These are phyloP conservation scores for Myopa tessellatipennis DNA, from an alignment of 2,888 invertebrate genomes.

Conservation along the genomic window DNA sequence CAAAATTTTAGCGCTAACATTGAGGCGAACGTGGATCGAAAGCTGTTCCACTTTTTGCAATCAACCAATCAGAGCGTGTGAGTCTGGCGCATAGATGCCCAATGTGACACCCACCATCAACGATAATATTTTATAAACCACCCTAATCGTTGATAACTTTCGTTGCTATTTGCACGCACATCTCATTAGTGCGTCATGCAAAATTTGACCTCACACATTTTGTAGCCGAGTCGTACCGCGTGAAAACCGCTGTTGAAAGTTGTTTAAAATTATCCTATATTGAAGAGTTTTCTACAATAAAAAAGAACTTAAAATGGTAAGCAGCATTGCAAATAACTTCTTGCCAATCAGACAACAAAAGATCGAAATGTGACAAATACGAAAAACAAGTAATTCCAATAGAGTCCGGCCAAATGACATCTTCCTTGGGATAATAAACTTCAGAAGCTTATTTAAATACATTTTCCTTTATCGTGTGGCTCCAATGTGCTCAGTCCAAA, in stretches of 20 bases:
- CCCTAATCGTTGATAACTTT: too few relatives aligned
- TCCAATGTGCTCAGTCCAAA: too few relatives aligned
- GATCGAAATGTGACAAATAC: neutral
- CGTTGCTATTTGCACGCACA: too few relatives aligned
- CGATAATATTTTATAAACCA: too few relatives aligned
- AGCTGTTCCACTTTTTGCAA: too few relatives aligned
- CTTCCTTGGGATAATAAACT: too few relatives aligned
- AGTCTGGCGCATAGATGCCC: too few relatives aligned
- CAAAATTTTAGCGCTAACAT: too few relatives aligned
- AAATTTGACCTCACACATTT: conserved; percentile 13
- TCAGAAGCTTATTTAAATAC: neutral
- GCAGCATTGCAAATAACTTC: conserved; percentile 50
- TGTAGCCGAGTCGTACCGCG: conserved; percentile 42
- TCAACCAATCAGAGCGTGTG: too few relatives aligned
- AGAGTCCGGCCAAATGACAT: too few relatives aligned
- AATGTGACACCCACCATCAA: too few relatives aligned
- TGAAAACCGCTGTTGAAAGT: conserved; percentile 55
- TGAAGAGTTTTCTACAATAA: conserved; percentile 21
- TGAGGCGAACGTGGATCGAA: too few relatives aligned
- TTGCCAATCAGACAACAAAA: neutral
- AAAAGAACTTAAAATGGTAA: conserved; percentile 60
- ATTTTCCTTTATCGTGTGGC: neutral
- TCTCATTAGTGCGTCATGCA: neutral
- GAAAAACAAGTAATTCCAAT: neutral
- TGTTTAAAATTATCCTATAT: conserved; percentile 41